Percentiles rank a stretch among this genome's conserved stretches.
These are phyloP conservation scores for Nebria brevicollis DNA, from an alignment of 2,888 invertebrate species.

Conservation along the genomic window DNA sequence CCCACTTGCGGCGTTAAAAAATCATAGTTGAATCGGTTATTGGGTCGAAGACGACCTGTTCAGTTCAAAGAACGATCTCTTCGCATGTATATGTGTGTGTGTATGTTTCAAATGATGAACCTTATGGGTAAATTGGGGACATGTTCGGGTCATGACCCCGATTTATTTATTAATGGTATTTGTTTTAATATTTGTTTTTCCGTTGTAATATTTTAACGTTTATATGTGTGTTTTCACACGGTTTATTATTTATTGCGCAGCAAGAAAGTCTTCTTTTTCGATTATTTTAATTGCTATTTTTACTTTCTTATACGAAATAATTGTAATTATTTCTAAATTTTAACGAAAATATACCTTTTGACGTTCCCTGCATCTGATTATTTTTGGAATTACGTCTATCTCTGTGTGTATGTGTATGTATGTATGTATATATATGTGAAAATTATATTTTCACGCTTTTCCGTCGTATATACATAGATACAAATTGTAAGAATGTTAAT, in stretches of 20 bases:
- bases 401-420: too few species aligned
- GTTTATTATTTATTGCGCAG: constrained; percentile 30
- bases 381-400: too few species aligned
- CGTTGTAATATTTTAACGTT: background rate
- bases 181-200: constrained; percentile 43
- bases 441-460: too few species aligned
- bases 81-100: constrained; percentile 17
- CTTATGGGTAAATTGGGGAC: constrained; percentile 57
- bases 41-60: constrained; percentile 49
- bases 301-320: too few species aligned
- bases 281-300: background rate
- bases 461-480: too few species aligned
- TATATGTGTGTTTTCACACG: constrained; percentile 28
- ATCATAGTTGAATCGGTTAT: constrained; percentile 50
- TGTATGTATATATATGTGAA: too few species aligned
- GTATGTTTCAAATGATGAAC: constrained; percentile 51
- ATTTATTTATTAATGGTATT: constrained; percentile 50
- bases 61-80: background rate
- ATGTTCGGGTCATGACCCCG: constrained; percentile 54
- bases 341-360: too few species aligned
- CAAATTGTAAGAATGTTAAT: too few species aligned
- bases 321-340: too few species aligned
- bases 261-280: too few species aligned
- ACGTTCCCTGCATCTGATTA: too few species aligned
- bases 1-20: constrained; percentile 10